Evolutionary conservation across 2,888 invertebrate species (phyloP).

Genomic region (Shargacucullia verbasci): DNA sequence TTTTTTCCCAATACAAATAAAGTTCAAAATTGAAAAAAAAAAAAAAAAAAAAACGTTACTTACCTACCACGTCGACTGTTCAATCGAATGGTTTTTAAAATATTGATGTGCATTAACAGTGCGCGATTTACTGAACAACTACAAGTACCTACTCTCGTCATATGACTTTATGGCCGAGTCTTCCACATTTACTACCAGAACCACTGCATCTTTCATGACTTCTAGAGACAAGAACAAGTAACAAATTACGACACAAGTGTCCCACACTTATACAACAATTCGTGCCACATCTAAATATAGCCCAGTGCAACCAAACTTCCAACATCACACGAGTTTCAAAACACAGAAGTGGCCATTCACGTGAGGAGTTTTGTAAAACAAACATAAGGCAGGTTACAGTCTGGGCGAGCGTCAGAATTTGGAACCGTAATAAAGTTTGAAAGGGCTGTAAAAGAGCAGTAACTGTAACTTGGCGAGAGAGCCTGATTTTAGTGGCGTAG

Average conservation of each 20-base stretch:
- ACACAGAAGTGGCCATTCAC: constrained; percentile 59
- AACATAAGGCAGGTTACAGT: constrained; percentile 72
- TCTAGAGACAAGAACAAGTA: neutral
- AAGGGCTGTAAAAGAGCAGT: constrained; percentile 88
- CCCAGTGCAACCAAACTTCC: constrained; percentile 49
- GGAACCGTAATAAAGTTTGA: constrained; percentile 88
- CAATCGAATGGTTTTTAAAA: too few species aligned
- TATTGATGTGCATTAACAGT: too few species aligned
- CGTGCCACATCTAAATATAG: constrained; percentile 18
- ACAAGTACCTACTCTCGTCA: too few species aligned
- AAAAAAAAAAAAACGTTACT: too few species aligned
- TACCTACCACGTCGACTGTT: too few species aligned
- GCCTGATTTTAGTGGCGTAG: constrained; percentile 85
- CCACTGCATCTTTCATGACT: neutral
- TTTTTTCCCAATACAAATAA: too few species aligned
- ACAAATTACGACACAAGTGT: constrained; percentile 30
- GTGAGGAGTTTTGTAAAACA: constrained; percentile 77
- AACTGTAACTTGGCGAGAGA: constrained; percentile 86
- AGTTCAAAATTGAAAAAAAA: too few species aligned
- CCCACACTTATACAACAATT: constrained; percentile 24
- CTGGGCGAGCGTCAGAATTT: constrained; percentile 78
- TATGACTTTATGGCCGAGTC: too few species aligned
- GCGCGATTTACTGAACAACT: too few species aligned
- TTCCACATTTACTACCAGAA: neutral
- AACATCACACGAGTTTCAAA: constrained; percentile 47